Evolutionary conservation across 1,140 invertebrate genomes (phyloP), one percentile per base, ranked within the genome.

Genomic region (Semibalanus balanoides): DNA sequence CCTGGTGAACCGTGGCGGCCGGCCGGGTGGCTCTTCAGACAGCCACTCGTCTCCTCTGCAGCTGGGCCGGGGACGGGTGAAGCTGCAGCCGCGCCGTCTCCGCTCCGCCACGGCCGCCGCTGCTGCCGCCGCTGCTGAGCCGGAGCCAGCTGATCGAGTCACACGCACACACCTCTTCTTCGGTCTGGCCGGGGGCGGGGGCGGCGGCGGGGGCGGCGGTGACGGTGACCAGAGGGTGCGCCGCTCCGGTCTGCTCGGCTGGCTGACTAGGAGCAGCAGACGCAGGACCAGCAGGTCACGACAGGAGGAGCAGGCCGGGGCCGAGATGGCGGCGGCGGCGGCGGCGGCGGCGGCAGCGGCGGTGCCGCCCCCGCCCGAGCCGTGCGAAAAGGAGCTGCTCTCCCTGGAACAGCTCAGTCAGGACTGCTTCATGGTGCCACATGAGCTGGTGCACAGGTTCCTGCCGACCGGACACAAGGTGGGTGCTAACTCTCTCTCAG

Each of bases 391-490:
- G 70, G 70, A 28, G 70, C 70, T 72, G 28, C 25, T 14, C 11
- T 72, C 70, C 11, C 29, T 72, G n/a, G 70, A 72, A 9, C 70
- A 72, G 70, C 70, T 72, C 19, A 29, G 11, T 19, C 28, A 72
- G 29, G 70, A 72, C 70, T 72, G 70, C 70, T 72, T 72, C 70
- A 72, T 72, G 7, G 70, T 72, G 28, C 70, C 70, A 3, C 25
- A 17, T 30, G 28, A 28, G 3, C 22, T 72, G 70, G 70, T 72
- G n/a, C 11, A 72, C 70, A 72, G 70, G 29, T 72, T 72, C 70
- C 70, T 72, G 29, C 70, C 70, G 25, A 30, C 70, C 28, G 70
- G 70, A 30, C 70, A 72, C 25, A 28, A 72, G 70, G 70, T 72
- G 70, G 29, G 22, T 19, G 51, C n/a, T n/a, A n/a, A n/a, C n/a